phyloP scores from a whole-genome alignment of 2,797 vertebrate species.

The Chelidonichthys spinosus region DNA sequence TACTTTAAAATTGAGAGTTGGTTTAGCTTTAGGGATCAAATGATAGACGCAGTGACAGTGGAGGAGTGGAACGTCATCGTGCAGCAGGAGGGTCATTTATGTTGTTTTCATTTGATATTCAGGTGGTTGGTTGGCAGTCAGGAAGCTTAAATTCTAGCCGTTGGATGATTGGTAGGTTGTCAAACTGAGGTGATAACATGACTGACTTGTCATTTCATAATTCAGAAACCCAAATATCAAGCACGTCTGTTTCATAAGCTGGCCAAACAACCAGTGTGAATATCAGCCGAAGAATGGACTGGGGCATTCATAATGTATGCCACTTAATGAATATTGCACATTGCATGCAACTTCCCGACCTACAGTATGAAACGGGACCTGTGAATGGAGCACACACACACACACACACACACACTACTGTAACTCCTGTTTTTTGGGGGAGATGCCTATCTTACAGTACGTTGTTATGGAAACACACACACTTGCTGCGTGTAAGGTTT shows the following conservation, averaged over 20 bases:
- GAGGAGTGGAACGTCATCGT: background rate
- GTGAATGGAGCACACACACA: slow-evolving; percentile 41
- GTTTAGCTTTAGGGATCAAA: slow-evolving; percentile 35
- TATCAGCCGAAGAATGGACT: slow-evolving; percentile 55
- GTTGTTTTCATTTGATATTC: slow-evolving; percentile 27
- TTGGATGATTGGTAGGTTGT: slow-evolving; percentile 1
- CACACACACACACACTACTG: slow-evolving; percentile 8
- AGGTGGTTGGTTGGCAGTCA: slow-evolving; percentile 1
- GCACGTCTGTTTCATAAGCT: slow-evolving; percentile 12
- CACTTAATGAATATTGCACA: slow-evolving; percentile 82
- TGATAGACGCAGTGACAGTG: background rate
- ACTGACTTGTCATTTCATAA: slow-evolving; percentile 3
- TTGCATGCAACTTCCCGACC: slow-evolving; percentile 84
- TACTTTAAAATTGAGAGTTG: slow-evolving; percentile 41
- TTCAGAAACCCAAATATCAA: slow-evolving; percentile 1
- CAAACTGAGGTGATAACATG: background rate
- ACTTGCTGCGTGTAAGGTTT: slow-evolving; percentile 28
- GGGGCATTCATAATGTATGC: slow-evolving; percentile 69
- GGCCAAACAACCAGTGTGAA: slow-evolving; percentile 37
- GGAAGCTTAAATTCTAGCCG: background rate
- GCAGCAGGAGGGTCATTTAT: slow-evolving; percentile 11
- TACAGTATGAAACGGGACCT: slow-evolving; percentile 69
- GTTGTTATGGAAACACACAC: slow-evolving; percentile 19
- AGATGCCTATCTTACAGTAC: slow-evolving; percentile 24
- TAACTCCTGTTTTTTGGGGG: slow-evolving; percentile 8